Conservation (phyloP, 2,888 invertebrate species). For the Heteromurus nitidus region DNA sequence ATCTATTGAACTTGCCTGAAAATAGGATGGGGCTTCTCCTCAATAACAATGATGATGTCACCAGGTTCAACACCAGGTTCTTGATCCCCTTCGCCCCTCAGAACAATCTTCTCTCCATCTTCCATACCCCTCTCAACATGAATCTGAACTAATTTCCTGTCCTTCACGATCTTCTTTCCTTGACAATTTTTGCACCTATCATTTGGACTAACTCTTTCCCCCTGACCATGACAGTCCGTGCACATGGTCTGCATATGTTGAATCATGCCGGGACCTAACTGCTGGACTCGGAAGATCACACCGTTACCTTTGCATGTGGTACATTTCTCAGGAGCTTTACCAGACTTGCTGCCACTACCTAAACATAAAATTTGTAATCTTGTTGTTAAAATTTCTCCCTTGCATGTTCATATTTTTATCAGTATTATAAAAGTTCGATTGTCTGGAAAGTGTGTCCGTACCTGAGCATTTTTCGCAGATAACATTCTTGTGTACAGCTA, state of each 20-base stretch:
- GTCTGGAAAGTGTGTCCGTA: too few species aligned
- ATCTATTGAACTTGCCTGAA: conserved; percentile 78
- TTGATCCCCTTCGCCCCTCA: conserved; percentile 96
- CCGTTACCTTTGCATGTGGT: conserved; percentile 92
- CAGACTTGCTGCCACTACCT: conserved; percentile 87
- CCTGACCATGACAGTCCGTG: conserved; percentile 89
- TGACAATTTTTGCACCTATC: conserved; percentile 95
- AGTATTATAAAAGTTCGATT: background rate
- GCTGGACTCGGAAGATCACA: conserved; percentile 85
- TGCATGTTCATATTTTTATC: background rate
- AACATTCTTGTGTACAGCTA: conserved; percentile 95
- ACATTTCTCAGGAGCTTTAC: conserved; percentile 91
- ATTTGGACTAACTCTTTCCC: conserved; percentile 90
- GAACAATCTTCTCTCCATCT: conserved; percentile 95
- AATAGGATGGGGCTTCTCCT: conserved; percentile 91
- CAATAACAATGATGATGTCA: conserved; percentile 95
- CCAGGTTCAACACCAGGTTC: conserved; percentile 95
- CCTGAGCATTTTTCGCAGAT: conserved; percentile 98
- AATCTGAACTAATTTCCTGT: conserved; percentile 80
- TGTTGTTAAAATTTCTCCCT: too few species aligned
- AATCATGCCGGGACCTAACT: conserved; percentile 85
- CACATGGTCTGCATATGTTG: conserved; percentile 95
- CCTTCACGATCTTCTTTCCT: conserved; percentile 84
- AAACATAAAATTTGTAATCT: too few species aligned
- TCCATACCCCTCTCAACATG: conserved; percentile 86